These are phyloP conservation scores for Etheostoma nigrum DNA, from an alignment of 2,797 vertebrate genomes.

Conservation along the genomic window DNA sequence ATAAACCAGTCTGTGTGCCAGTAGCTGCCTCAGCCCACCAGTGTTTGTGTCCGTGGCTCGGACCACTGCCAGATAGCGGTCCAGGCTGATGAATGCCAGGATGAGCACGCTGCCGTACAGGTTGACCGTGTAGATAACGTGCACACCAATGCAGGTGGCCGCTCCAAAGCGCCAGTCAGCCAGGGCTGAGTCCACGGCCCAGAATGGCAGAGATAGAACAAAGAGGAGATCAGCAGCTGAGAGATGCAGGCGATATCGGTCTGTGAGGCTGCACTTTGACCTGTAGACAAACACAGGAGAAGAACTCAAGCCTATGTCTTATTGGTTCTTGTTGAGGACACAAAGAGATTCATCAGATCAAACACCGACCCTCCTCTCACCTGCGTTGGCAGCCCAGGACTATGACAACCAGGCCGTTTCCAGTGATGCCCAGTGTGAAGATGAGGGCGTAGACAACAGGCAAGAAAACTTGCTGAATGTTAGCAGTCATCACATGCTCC, in stretches of 20 bases:
- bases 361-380: conserved; percentile 50
- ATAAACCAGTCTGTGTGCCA: conserved; percentile 94
- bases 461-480: conserved; percentile 92
- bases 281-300: conserved; percentile 50
- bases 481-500: conserved; percentile 82
- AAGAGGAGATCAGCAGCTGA: conserved; percentile 97
- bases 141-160: conserved; percentile 90
- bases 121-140: conserved; percentile 97
- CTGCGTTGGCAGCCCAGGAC: conserved; percentile 97
- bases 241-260: conserved; percentile 95
- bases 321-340: background rate
- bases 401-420: conserved; percentile 95
- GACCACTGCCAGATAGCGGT: conserved; percentile 97
- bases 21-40: conserved; percentile 89
- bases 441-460: conserved; percentile 95
- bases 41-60: conserved; percentile 96
- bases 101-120: conserved; percentile 98
- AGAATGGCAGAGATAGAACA: conserved; percentile 96
- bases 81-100: conserved; percentile 97
- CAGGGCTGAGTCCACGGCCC: conserved; percentile 92
- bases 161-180: conserved; percentile 93
- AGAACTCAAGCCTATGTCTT: background rate
- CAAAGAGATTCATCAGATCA: background rate
- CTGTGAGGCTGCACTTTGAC: conserved; percentile 93
- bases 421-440: conserved; percentile 93